A percentile compares a stretch with the other conserved stretches of the same genome.
Conservation (phyloP, 2,888 invertebrate genomes). For the Sturmia bella region DNA sequence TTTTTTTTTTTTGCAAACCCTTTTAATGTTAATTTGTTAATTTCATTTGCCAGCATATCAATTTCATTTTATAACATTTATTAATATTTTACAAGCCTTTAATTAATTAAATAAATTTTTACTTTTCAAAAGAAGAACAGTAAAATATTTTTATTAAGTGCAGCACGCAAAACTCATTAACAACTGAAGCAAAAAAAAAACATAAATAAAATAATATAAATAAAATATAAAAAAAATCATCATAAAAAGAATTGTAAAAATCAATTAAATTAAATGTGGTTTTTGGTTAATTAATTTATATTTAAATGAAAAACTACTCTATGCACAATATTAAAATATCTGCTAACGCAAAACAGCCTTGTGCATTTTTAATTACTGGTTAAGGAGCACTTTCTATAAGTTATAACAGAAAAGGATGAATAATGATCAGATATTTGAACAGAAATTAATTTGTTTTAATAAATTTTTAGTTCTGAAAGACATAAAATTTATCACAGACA, state of each 20-base stretch:
- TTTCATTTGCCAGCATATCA: conserved; percentile 28
- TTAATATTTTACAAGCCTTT: conserved; percentile 42
- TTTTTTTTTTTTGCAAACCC: not conserved
- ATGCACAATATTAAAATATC: conserved; percentile 16
- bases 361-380: conserved; percentile 8
- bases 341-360: conserved; percentile 19
- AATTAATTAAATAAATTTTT: conserved; percentile 51
- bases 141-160: conserved; percentile 5
- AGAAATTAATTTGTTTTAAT: not conserved
- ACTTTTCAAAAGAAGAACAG: conserved; percentile 9
- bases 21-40: not conserved
- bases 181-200: not conserved
- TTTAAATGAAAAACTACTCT: conserved; percentile 49
- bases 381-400: not conserved
- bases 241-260: conserved; percentile 58
- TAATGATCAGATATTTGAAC: not conserved
- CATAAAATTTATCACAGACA: not conserved
- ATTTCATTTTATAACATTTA: conserved; percentile 31
- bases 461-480: not conserved
- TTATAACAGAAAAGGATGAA: conserved; percentile 10
- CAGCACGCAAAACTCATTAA: conserved; percentile 23
- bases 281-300: conserved; percentile 66
- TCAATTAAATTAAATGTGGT: conserved; percentile 68
- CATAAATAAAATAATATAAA: conserved; percentile 13
- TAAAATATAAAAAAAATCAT: conserved; percentile 22